Conservation (phyloP, 2,113 vertebrate genomes). For the Grus americana region DNA sequence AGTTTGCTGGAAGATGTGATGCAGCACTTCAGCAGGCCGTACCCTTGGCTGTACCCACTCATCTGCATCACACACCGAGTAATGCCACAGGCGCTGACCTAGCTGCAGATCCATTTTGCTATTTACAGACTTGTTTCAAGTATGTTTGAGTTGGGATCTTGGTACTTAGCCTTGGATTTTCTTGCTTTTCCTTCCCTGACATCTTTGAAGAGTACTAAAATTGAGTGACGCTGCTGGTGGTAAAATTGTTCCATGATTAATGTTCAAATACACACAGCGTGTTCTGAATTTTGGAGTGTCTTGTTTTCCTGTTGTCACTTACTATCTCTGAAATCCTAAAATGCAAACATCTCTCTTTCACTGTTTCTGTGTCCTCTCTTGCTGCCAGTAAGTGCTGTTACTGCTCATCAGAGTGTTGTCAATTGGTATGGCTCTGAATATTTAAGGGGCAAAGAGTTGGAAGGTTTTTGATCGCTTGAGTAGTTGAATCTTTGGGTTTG, state of each 20-base stretch:
- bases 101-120: background rate
- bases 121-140: background rate
- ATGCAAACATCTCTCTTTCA: background rate
- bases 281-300: background rate
- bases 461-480: background rate
- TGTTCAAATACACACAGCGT: background rate
- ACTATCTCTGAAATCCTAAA: background rate
- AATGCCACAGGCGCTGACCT: background rate
- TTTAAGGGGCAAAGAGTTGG: background rate
- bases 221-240: background rate
- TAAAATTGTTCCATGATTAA: background rate
- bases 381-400: background rate
- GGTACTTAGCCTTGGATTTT: background rate
- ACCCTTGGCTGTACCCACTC: background rate
- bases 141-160: background rate
- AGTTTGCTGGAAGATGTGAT: background rate
- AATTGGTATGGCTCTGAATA: background rate
- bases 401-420: background rate
- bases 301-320: background rate
- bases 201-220: background rate
- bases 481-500: background rate
- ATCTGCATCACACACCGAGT: rapidly evolving
- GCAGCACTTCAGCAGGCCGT: background rate
- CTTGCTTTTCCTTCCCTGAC: background rate
- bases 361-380: background rate